Evolutionary conservation across 2,113 vertebrate species (phyloP), one percentile per base, ranked within the genome.

Genomic region (Peucedramus taeniatus): DNA sequence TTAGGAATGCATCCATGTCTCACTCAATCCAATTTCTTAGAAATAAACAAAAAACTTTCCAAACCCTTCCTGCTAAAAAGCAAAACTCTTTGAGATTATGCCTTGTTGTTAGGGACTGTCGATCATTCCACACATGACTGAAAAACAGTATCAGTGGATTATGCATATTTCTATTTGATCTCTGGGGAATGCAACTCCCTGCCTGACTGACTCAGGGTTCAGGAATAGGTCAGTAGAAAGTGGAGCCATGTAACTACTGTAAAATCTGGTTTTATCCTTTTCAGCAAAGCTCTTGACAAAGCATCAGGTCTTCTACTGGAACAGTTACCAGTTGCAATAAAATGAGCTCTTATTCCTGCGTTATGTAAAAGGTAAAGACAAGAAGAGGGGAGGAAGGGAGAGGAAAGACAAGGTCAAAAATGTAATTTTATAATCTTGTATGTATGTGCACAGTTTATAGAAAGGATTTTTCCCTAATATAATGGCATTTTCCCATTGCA

Each of bases 141-240:
- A 89, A 94, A 90, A 96, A 45, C 79, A 89, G 93, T 94, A 89
- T 95, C 90, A 64, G 83, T 95, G 96, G 92, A 95, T 97, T 96
- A 96, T 96, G 94, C 86, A 82, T 94, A 93, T 94, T 95, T 96
- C 69, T 91, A 8, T 94, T 96, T 97, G 96, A 97, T 97, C 95
- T 96, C 95, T 92, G 86, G 80, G 89, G 92, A 97, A 96, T 95
- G 83, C 89, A 95, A 6, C 83, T 93, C 90, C 65, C 68, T 96
- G 79, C 83, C 83, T 93, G 71, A 68, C 86, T 94, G 90, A 96
- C 90, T 96, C 92, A 96, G 96, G 53, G 96, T 96, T 97, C 96
- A 97, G 61, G 45, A 92, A 42, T 47, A 95, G 96, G 96, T 96
- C 96, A 96, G n/a, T 53, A 90, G 93, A 95, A 97, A 94, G 86